Evolutionary conservation across 2,113 vertebrate genomes (phyloP).

Genomic region (Noctilio leporinus): DNA sequence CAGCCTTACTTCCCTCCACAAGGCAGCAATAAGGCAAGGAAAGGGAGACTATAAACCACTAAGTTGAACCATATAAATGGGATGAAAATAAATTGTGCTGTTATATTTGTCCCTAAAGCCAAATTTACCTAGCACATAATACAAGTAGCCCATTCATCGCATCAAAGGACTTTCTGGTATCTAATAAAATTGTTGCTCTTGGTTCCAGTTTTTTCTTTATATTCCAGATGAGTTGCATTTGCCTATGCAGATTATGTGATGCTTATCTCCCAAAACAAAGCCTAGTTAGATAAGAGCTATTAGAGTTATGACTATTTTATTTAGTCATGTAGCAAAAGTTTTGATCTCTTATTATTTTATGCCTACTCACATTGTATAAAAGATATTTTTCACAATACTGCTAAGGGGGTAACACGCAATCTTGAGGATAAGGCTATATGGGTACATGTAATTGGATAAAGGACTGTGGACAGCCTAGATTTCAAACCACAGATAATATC

Average conservation of each 20-base stretch:
- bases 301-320: slow-evolving; percentile 38
- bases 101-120: slow-evolving; percentile 55
- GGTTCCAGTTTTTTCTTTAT: slow-evolving; percentile 30
- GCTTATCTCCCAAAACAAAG: slow-evolving; percentile 8
- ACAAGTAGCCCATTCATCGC: slow-evolving; percentile 24
- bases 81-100: slow-evolving; percentile 56
- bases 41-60: slow-evolving; percentile 36
- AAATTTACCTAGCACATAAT: slow-evolving; percentile 57
- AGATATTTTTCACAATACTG: slow-evolving; percentile 37
- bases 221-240: slow-evolving; percentile 6
- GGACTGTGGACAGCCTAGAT: not conserved
- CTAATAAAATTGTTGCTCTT: slow-evolving; percentile 33
- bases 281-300: not conserved
- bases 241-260: slow-evolving; percentile 38
- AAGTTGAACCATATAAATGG: slow-evolving; percentile 47
- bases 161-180: slow-evolving; percentile 39
- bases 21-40: slow-evolving; percentile 24
- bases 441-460: not conserved
- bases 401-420: slow-evolving; percentile 25
- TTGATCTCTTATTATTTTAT: slow-evolving; percentile 28
- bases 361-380: not conserved
- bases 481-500: slow-evolving; percentile 21
- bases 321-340: slow-evolving; percentile 4
- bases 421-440: not conserved
- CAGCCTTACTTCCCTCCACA: slow-evolving; percentile 7